phyloP scores from a whole-genome alignment of 2,888 invertebrate genomes.

The Meta bourneti region DNA sequence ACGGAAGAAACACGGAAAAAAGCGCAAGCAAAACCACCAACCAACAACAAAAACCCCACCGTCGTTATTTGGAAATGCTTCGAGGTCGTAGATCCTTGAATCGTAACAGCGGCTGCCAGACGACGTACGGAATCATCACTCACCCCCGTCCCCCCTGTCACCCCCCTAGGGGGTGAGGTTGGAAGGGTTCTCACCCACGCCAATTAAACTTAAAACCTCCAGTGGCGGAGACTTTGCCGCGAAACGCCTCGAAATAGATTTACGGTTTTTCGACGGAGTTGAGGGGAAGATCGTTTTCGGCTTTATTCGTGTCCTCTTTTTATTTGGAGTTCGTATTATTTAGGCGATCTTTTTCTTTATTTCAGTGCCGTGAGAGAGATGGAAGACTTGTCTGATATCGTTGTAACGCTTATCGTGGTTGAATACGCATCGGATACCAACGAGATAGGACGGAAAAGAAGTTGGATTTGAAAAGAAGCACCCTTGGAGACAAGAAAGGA shows the following conservation, averaged over 20 bases:
- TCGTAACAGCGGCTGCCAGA: constrained; percentile 7
- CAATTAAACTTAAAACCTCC: constrained; percentile 70
- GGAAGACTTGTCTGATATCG: background rate
- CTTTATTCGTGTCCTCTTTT: background rate
- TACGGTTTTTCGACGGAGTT: constrained; percentile 21
- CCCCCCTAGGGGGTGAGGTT: background rate
- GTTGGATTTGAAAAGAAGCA: background rate
- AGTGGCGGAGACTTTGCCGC: constrained; percentile 27
- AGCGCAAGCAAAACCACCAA: background rate
- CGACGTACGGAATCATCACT: constrained; percentile 50
- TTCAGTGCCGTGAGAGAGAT: constrained; percentile 4
- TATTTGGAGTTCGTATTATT: background rate
- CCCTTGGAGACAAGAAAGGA: background rate
- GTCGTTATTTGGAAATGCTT: background rate
- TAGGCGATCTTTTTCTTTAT: background rate
- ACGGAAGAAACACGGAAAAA: background rate
- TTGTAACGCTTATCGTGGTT: background rate
- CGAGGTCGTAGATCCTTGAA: background rate
- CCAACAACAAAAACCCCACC: background rate
- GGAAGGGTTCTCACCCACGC: constrained; percentile 64
- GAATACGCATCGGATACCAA: background rate
- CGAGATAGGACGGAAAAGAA: background rate
- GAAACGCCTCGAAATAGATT: constrained; percentile 57
- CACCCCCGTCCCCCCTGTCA: constrained; percentile 4
- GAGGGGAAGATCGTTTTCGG: background rate